Conservation (phyloP, 2,113 vertebrate species). For the Gavia stellata region DNA sequence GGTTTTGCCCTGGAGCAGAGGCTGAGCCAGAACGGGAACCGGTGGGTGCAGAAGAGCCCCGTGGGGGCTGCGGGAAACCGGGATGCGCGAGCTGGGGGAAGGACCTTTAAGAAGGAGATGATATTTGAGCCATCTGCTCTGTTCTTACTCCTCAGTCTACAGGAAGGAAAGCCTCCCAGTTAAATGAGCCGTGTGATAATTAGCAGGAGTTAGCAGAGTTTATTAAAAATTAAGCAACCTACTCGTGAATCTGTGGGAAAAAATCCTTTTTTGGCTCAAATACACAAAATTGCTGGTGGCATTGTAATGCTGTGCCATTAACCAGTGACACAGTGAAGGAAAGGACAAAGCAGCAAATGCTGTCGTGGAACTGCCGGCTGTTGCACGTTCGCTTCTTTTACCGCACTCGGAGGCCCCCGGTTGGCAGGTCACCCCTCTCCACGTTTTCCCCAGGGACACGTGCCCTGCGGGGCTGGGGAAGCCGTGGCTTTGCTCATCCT, state of each 20-base stretch:
- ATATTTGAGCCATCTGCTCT: constrained; percentile 62
- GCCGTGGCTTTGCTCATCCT: not conserved
- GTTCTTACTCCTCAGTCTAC: constrained; percentile 13
- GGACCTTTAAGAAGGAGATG: constrained; percentile 27
- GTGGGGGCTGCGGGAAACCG: not conserved
- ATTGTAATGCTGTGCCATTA: not conserved
- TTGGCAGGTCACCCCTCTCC: not conserved
- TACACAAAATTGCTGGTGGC: not conserved
- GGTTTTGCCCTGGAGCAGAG: not conserved
- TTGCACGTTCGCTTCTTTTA: not conserved
- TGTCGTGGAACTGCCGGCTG: not conserved
- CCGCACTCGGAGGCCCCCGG: rapidly evolving
- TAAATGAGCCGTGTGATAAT: constrained; percentile 50
- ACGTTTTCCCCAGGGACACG: rapidly evolving
- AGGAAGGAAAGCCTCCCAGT: constrained; percentile 53
- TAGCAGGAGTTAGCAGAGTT: constrained; percentile 50
- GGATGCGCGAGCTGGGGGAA: not conserved
- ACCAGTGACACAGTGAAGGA: not conserved
- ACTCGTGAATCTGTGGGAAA: not conserved
- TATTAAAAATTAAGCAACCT: constrained; percentile 63
- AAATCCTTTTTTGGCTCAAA: not conserved
- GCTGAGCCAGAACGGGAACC: not conserved
- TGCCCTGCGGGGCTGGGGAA: not conserved
- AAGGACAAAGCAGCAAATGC: not conserved
- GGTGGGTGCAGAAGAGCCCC: not conserved